Evolutionary conservation across 2,888 invertebrate species (phyloP), one percentile per base, ranked within the genome.

Genomic region (Antitype chi): DNA sequence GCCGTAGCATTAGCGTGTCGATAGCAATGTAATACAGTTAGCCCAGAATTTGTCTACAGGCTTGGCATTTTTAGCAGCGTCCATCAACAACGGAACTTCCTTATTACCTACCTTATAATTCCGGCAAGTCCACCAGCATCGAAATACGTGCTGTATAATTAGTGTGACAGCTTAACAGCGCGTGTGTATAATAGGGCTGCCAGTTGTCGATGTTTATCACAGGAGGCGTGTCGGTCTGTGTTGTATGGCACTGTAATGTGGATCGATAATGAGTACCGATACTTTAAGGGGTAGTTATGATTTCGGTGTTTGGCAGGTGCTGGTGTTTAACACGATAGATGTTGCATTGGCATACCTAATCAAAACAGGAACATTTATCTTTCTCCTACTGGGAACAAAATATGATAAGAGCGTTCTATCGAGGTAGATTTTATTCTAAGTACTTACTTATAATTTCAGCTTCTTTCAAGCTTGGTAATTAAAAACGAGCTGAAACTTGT

Each of bases 131-230:
- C 52, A 32, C 8, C 60, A 57, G 43, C 38, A 64, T 52, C 47
- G 43, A 49, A 73, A 76, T 78, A 25, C 28, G 52, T 75, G 59
- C 49, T 76, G 23, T 81, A 74, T 78, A 85, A 87, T 87, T 74
- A 78, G 69, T 70, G 59, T 78, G 60, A 78, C 75, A 59, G 81
- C 23, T 75, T 60, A 71, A 62, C 81, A 70, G 74, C 66, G 85
- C 85, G 85, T 81, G 85, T 81, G 67, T 85, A 74, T 87, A 85
- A 87, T 87, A 72, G 71, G n/a, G 86, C 78, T 70, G 57, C 47
- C 74, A 70, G 64, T 79, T 76, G 52, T n/a, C 25, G 85, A 87
- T 86, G 79, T 72, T 79, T 82, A 87, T 87, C 87, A 66, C 13
- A 38, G 78, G 59, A 87, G 87, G 85, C 80, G 85, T 79, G 87